A percentile compares a stretch with the other conserved stretches of the same genome.
These are phyloP conservation scores for Cynodonichthys magdalenae DNA, from an alignment of 2,797 vertebrate genomes.

Conservation along the genomic window DNA sequence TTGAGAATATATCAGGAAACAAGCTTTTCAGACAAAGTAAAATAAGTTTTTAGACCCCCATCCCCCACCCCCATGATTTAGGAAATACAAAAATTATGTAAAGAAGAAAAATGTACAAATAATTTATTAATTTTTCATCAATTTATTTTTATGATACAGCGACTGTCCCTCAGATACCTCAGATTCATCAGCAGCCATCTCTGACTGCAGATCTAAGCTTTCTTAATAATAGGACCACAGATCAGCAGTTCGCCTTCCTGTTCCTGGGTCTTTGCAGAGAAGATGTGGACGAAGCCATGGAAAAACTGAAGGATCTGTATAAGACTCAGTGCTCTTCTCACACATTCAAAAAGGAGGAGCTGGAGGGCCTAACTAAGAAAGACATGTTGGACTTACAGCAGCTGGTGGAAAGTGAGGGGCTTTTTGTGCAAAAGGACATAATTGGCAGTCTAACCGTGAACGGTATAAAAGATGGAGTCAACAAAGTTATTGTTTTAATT, in stretches of 20 bases:
- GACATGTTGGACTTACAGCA: slow-evolving; percentile 21
- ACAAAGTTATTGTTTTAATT: slow-evolving; percentile 17
- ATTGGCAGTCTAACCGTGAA: slow-evolving; percentile 24
- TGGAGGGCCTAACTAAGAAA: slow-evolving; percentile 12
- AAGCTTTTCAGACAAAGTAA: too few relatives aligned
- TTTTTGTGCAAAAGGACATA: slow-evolving; percentile 8
- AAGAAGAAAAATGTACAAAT: too few relatives aligned
- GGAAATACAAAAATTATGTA: too few relatives aligned
- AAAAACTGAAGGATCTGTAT: slow-evolving; percentile 52
- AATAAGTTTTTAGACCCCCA: too few relatives aligned
- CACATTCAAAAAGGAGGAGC: slow-evolving; percentile 20
- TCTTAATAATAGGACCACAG: background rate
- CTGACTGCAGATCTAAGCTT: background rate
- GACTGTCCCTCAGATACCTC: slow-evolving; percentile 1
- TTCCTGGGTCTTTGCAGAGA: slow-evolving; percentile 47
- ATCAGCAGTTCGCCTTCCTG: slow-evolving; percentile 45
- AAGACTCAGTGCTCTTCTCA: slow-evolving; percentile 47
- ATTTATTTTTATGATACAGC: too few relatives aligned
- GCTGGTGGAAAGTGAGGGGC: slow-evolving; percentile 8
- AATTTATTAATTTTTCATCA: too few relatives aligned
- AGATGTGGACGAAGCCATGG: slow-evolving; percentile 38
- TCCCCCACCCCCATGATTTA: too few relatives aligned
- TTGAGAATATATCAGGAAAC: too few relatives aligned
- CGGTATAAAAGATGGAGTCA: slow-evolving; percentile 60
- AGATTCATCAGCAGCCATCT: background rate